Evolutionary conservation across 2,888 invertebrate species (phyloP), one percentile per base, ranked within the genome.

Genomic region (Leptinotarsa haldemani): DNA sequence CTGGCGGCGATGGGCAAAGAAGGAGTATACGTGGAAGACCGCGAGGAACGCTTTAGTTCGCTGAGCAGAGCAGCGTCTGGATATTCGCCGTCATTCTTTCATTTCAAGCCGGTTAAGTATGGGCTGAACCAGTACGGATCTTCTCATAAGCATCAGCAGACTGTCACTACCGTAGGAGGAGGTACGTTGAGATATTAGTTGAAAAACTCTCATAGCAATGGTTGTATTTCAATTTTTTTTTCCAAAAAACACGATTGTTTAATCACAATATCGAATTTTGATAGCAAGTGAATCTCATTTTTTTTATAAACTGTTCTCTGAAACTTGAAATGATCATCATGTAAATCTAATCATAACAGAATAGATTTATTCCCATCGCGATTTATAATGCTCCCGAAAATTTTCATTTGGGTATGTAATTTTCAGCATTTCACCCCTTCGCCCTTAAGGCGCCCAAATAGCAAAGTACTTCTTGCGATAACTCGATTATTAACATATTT

Each of bases 1-100:
- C 88, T 97, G 83, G 97, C 97, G 1, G 97, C 97, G 65, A 92
- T 97, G 90, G 97, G 97, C 65, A 94, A 96, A 83, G 96, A 97
- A 84, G 95, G 94, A 16, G 91, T 94, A 78, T 94, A 93, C 87
- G 91, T 93, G 79, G 94, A 94, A 83, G 95, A 94, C 86, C 90
- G 95, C 75, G 95, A 95, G 81, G 95, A 95, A 81, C 92, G 94
- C 72, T 92, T 95, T 80, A 95, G 95, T 87, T 94, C 95, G 69
- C 88, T 95, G 80, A 93, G 93, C 85, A 90, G 92, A 74, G 91
- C 92, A 74, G 94, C 93, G 70, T 95, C 95, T 65, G 94, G 95
- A 74, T 96, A 95, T 87, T 96, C 96, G 73, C 96, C 96, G 7
- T 95, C 95, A 16, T 97, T 97, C 89, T 96, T 96, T 87, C 96